phyloP scores from a whole-genome alignment of 2,888 invertebrate genomes.

The Plebejus anna region DNA sequence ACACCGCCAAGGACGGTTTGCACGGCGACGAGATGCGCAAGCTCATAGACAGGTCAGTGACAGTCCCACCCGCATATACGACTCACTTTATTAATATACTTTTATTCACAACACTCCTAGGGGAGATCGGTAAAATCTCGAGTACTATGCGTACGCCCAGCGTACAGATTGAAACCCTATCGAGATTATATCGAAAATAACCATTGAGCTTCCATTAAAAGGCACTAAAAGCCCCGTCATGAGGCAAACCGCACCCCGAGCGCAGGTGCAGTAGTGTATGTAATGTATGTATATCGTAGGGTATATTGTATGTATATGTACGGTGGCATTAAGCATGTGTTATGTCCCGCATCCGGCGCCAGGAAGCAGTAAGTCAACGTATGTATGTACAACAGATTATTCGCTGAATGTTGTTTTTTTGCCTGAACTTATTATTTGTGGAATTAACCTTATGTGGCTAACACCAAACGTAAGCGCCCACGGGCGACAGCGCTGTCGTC shows the following conservation, averaged over 20 bases:
- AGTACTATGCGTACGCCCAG: background rate
- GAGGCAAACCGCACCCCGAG: slow-evolving; percentile 6
- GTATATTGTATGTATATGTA: slow-evolving; percentile 52
- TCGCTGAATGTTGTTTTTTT: slow-evolving; percentile 59
- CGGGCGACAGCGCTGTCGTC: background rate
- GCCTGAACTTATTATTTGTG: slow-evolving; percentile 60
- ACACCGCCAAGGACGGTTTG: slow-evolving; percentile 92
- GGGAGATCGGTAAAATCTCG: background rate
- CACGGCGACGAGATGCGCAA: slow-evolving; percentile 98
- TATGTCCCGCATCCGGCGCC: slow-evolving; percentile 81
- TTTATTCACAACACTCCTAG: background rate
- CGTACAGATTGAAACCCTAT: background rate
- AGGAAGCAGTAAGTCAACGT: slow-evolving; percentile 89
- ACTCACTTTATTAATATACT: slow-evolving; percentile 21
- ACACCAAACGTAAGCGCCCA: slow-evolving; percentile 47
- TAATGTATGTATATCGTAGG: slow-evolving; percentile 46
- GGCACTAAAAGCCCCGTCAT: background rate
- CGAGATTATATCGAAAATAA: background rate
- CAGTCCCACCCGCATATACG: slow-evolving; percentile 36
- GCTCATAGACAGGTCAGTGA: slow-evolving; percentile 97
- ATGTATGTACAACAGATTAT: slow-evolving; percentile 70
- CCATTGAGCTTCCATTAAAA: background rate
- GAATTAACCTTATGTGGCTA: slow-evolving; percentile 73
- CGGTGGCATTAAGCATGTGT: slow-evolving; percentile 75
- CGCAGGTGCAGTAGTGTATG: slow-evolving; percentile 14